Evolutionary conservation across 2,113 vertebrate species (phyloP).

Genomic region (Pholis gunnellus): DNA sequence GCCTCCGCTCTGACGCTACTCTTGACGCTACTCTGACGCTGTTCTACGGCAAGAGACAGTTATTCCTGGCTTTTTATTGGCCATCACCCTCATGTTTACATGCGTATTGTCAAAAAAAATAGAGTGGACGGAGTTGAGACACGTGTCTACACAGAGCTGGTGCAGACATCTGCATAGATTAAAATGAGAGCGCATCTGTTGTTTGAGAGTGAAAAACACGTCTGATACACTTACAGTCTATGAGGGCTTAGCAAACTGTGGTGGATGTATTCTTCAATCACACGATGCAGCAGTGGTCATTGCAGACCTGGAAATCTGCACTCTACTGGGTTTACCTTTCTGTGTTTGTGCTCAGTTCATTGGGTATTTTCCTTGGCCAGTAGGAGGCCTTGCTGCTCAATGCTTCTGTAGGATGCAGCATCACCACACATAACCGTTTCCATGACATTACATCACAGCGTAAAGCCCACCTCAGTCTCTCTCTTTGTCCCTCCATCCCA

Average conservation of each 20-base stretch:
- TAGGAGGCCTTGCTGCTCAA: constrained; percentile 55
- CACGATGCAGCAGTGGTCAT: background rate
- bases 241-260: no score
- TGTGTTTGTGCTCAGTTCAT: background rate
- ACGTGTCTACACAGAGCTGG: no score
- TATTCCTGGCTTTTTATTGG: background rate
- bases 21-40: no score
- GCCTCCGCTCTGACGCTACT: no score
- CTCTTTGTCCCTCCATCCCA: constrained; percentile 18
- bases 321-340: background rate
- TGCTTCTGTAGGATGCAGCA: constrained; percentile 31
- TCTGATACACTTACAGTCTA: no score
- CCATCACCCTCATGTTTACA: background rate
- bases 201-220: no score
- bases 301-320: background rate
- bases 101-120: no score
- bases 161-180: no score
- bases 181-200: no score
- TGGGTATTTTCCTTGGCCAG: constrained; percentile 33
- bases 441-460: constrained; percentile 76
- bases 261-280: no score
- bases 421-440: constrained; percentile 49
- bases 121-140: no score
- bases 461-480: constrained; percentile 42
- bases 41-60: background rate